phyloP scores from a whole-genome alignment of 2,797 vertebrate species.

The Cuculus canorus region DNA sequence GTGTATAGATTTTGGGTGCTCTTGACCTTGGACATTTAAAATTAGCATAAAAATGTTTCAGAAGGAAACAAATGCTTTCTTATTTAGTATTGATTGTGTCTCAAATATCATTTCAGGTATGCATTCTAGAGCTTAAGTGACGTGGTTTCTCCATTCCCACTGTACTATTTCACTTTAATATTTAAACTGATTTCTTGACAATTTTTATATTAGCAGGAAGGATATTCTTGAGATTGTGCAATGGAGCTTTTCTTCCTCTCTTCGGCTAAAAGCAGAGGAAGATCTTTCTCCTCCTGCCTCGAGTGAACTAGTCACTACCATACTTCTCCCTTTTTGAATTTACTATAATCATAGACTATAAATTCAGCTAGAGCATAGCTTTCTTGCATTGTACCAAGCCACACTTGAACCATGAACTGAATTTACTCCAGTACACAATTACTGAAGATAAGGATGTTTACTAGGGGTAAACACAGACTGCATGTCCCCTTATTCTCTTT shows the following conservation, averaged over 20 bases:
- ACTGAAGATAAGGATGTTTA: not conserved
- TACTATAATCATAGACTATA: not conserved
- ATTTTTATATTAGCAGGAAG: not conserved
- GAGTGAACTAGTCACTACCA: not conserved
- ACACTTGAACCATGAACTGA: not conserved
- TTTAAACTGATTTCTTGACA: not conserved
- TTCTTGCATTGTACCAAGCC: not conserved
- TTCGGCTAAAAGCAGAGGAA: not conserved
- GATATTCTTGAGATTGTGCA: not conserved
- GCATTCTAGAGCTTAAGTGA: not conserved
- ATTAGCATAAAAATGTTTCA: not conserved
- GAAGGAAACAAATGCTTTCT: not conserved
- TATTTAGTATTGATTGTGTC: constrained; percentile 26
- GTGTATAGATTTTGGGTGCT: not conserved
- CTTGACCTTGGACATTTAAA: not conserved
- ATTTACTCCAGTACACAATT: not conserved
- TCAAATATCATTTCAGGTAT: not conserved
- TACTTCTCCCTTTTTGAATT: not conserved
- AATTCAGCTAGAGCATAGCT: not conserved
- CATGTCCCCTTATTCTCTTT: not conserved
- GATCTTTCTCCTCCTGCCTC: constrained; percentile 23
- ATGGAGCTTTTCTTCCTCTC: not conserved
- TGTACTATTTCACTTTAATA: not conserved
- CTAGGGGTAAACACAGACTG: not conserved
- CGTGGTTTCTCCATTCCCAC: not conserved